Evolutionary conservation across 2,888 invertebrate species (phyloP).

Genomic region (Malthinus seriepunctatus): DNA sequence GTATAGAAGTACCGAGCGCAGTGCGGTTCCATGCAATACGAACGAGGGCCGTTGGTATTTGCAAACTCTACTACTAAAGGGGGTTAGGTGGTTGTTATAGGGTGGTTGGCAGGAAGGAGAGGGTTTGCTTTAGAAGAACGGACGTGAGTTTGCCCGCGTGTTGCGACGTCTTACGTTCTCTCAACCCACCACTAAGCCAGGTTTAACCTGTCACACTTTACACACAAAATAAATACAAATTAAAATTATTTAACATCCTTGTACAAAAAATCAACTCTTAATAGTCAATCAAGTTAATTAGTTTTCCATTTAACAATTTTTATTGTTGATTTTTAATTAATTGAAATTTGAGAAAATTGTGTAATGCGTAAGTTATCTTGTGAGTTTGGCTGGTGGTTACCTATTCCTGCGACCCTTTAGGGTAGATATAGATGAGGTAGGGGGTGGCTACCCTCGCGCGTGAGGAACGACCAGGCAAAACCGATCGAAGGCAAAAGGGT

Average conservation of each 20-base stretch:
- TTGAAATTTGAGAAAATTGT: slow-evolving; percentile 7
- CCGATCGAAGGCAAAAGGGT: slow-evolving; percentile 55
- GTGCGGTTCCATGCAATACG: slow-evolving; percentile 32
- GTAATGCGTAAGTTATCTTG: slow-evolving; percentile 30
- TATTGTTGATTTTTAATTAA: slow-evolving; percentile 13
- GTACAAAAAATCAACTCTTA: not conserved
- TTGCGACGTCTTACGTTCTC: slow-evolving; percentile 38
- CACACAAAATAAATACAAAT: not conserved
- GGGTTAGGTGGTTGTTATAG: slow-evolving; percentile 29
- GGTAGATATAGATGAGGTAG: slow-evolving; percentile 40
- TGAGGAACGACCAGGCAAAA: slow-evolving; percentile 55
- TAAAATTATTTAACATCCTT: not conserved
- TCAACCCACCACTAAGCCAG: slow-evolving; percentile 29
- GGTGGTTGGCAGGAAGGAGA: slow-evolving; percentile 30
- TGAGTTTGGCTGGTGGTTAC: slow-evolving; percentile 44
- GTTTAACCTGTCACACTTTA: slow-evolving; percentile 22
- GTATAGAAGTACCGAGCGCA: slow-evolving; percentile 32
- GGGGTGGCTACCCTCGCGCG: slow-evolving; percentile 51
- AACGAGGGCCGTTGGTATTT: slow-evolving; percentile 43
- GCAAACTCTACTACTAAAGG: slow-evolving; percentile 34
- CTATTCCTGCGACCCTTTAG: slow-evolving; percentile 36
- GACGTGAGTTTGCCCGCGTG: slow-evolving; percentile 39
- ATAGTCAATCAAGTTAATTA: too few relatives aligned
- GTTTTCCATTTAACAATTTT: too few relatives aligned
- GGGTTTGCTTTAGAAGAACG: slow-evolving; percentile 38